Conservation (phyloP, 1,140 invertebrate genomes). For the Piezodorus guildinii region DNA sequence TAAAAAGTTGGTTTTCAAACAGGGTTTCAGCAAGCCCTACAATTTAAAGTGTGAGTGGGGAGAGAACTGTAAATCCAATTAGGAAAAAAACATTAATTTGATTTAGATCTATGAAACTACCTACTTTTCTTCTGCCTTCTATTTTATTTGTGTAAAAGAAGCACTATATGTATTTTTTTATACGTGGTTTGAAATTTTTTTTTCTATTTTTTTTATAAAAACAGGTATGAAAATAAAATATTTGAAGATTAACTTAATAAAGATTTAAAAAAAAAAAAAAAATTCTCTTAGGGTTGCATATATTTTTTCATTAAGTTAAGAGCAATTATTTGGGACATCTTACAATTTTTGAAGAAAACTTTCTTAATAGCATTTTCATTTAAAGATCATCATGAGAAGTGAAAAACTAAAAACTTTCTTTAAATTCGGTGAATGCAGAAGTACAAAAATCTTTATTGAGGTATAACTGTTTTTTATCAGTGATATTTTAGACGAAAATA, state of each 20-base stretch:
- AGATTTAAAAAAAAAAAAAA: too few species aligned
- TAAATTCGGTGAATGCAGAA: conserved; percentile 3
- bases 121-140: neutral
- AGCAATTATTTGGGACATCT: too few species aligned
- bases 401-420: neutral
- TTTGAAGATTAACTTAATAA: too few species aligned
- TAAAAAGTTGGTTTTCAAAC: conserved; percentile 3
- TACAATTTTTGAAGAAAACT: too few species aligned
- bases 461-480: neutral
- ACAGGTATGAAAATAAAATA: too few species aligned
- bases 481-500: neutral
- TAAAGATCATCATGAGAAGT: too few species aligned
- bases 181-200: too few species aligned
- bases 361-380: too few species aligned
- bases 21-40: conserved; percentile 6
- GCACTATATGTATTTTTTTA: neutral
- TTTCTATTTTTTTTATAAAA: too few species aligned
- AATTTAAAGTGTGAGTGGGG: neutral
- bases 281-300: too few species aligned
- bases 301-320: too few species aligned
- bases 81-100: neutral
- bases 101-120: neutral
- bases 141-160: neutral
- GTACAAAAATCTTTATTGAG: neutral
- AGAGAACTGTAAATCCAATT: conserved; percentile 1